Conservation (phyloP, 2,797 vertebrate species). For the Rhinophrynus dorsalis region DNA sequence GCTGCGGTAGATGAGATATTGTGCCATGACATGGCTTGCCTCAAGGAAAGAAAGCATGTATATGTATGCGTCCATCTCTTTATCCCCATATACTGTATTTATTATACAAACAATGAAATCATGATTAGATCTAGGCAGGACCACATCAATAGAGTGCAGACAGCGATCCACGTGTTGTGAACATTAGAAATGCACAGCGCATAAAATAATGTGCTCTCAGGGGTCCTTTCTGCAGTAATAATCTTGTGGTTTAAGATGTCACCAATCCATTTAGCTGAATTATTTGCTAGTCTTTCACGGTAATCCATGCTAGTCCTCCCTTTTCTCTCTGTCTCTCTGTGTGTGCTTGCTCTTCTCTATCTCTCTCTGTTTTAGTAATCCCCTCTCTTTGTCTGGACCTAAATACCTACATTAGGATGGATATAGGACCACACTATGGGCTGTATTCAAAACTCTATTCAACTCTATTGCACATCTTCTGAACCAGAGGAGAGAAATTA, state of each 20-base stretch:
- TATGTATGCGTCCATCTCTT: constrained; percentile 1
- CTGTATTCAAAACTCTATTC: too few relatives aligned
- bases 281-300: constrained; percentile 30
- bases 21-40: not conserved
- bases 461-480: too few relatives aligned
- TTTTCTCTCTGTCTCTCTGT: not conserved
- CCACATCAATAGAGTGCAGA: not conserved
- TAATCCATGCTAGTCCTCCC: constrained; percentile 9
- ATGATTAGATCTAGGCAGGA: constrained; percentile 24
- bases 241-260: constrained; percentile 42
- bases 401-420: not conserved
- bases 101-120: constrained; percentile 34
- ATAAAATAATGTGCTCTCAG: constrained; percentile 26
- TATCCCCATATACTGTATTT: constrained; percentile 14
- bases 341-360: not conserved
- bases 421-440: not conserved
- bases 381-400: not conserved
- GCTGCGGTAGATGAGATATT: constrained; percentile 1
- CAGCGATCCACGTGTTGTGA: constrained; percentile 15
- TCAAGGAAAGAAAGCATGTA: constrained; percentile 6
- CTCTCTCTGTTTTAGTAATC: constrained; percentile 6
- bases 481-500: too few relatives aligned
- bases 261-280: constrained; percentile 39
- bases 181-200: constrained; percentile 21
- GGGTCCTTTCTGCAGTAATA: constrained; percentile 37